These are phyloP conservation scores for Scaptomyza parva DNA, from an alignment of 2,888 invertebrate genomes.

Conservation along the genomic window DNA sequence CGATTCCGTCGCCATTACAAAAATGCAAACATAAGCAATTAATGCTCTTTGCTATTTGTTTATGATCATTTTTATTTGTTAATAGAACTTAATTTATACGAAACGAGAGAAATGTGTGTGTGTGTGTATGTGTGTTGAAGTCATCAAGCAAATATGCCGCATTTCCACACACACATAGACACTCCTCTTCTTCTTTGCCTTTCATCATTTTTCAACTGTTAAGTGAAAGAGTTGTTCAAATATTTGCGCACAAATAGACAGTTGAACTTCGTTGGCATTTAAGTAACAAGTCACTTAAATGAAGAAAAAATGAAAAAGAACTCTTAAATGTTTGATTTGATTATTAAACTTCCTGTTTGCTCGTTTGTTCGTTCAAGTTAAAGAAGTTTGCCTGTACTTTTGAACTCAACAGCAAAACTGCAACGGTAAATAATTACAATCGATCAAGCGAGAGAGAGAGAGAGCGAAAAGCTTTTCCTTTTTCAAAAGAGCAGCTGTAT, in stretches of 20 bases:
- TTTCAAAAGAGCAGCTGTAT: background rate
- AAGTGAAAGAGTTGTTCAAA: conserved; percentile 49
- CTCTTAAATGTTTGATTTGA: too few relatives aligned
- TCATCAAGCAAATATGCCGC: conserved; percentile 13
- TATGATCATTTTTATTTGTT: conserved; percentile 74
- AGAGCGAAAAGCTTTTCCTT: background rate
- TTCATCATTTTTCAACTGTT: conserved; percentile 2
- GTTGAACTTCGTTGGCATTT: background rate
- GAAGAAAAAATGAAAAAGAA: background rate
- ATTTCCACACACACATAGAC: too few relatives aligned
- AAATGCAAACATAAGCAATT: conserved; percentile 61
- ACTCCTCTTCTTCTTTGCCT: background rate
- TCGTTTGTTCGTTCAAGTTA: background rate
- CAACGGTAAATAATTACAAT: background rate
- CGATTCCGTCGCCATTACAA: conserved; percentile 16
- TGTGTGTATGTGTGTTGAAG: conserved; percentile 27
- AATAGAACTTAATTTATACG: conserved; percentile 63
- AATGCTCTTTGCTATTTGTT: conserved; percentile 71
- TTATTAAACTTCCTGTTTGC: background rate
- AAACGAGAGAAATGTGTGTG: conserved; percentile 22
- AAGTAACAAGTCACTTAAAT: background rate
- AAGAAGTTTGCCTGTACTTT: background rate
- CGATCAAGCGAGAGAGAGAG: background rate
- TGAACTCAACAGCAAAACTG: background rate
- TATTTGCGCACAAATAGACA: conserved; percentile 35